Base-by-base conservation (phyloP, 2,113 vertebrate species). In the Pterophyllum scalare region DNA sequence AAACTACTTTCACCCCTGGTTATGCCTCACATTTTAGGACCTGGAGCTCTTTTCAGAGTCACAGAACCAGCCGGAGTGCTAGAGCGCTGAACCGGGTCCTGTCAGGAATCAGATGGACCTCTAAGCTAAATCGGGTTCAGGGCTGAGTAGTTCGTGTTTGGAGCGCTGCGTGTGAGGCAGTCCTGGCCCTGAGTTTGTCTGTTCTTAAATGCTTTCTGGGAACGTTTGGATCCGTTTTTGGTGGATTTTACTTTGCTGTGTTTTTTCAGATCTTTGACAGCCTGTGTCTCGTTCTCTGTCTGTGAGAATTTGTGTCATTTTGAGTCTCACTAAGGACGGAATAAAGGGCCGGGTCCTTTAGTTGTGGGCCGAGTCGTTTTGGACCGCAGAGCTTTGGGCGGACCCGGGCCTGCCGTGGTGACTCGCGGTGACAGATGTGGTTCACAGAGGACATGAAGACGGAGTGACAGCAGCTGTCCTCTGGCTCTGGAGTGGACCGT, bases 381-480 rank as follows among this genome's bases (percentile, higher is more conserved):
- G 46, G 46, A 49, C 14, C 17, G 22, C 43, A 28, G 65, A 70
- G 24, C 9, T 1, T 19, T 49, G 22, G 40, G 24, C 15, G 17
- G 65, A 28, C 2, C 9, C 2, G 54, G 20, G 3, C 10, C 40
- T 3, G 52, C 52, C 52, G 2, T 9, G 11, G 64, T 67, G 38
- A 67, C 62, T 46, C 0, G 38, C 20, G 15, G 77, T 54, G 57
- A 75, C 80, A 52, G 76, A 49, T 46, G 7, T 17, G 72, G 56
- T 61, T 72, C 40, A 62, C 6, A 19, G 80, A 40, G 40, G 83
- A 75, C 52, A 13, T 67, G 19, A 54, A 82, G 77, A 43, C 12
- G 11, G 70, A 28, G 35, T 86, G 89, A 88, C 81, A 88, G 86
- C 28, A 13, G 86, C 24, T 14, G 72, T 83, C 80, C 82, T 82